Conservation (phyloP, 2,888 invertebrate species). For the Cataglyphis rosenhaueri region DNA sequence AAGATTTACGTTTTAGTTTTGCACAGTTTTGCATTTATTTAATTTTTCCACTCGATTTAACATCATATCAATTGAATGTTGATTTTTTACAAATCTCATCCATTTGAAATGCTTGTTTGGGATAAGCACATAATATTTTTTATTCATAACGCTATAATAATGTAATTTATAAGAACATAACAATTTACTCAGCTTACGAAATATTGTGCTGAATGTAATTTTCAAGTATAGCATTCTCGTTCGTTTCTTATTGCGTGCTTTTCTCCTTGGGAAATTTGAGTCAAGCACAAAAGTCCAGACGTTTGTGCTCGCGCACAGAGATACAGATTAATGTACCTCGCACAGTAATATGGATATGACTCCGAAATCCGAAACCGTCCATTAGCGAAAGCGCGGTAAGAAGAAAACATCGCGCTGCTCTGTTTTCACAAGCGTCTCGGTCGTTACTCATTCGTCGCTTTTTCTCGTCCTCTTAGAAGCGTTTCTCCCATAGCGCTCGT, state of each 20-base stretch:
- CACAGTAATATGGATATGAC: constrained; percentile 53
- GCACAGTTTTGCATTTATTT: neutral
- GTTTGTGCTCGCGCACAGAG: constrained; percentile 14
- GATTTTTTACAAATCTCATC: neutral
- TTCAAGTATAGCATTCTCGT: constrained; percentile 5
- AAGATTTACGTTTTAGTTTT: neutral
- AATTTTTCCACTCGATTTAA: neutral
- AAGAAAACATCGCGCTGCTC: constrained; percentile 55
- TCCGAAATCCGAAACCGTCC: constrained; percentile 51
- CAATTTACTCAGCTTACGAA: neutral
- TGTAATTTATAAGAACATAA: neutral
- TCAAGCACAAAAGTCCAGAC: constrained; percentile 35
- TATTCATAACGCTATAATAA: neutral
- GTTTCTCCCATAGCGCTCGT: constrained; percentile 54
- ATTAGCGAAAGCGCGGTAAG: constrained; percentile 49
- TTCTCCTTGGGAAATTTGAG: constrained; percentile 5
- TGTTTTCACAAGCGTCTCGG: constrained; percentile 63
- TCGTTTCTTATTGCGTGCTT: neutral
- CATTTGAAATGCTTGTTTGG: neutral
- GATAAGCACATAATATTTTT: neutral
- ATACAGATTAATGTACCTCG: constrained; percentile 54
- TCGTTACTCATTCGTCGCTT: constrained; percentile 57
- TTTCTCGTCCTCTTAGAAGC: constrained; percentile 43
- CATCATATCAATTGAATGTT: neutral
- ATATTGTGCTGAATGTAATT: constrained; percentile 14